Percentiles rank a stretch among this genome's conserved stretches.
Conservation (phyloP, 2,888 invertebrate species). For the Lepetodrilus schrolli region DNA sequence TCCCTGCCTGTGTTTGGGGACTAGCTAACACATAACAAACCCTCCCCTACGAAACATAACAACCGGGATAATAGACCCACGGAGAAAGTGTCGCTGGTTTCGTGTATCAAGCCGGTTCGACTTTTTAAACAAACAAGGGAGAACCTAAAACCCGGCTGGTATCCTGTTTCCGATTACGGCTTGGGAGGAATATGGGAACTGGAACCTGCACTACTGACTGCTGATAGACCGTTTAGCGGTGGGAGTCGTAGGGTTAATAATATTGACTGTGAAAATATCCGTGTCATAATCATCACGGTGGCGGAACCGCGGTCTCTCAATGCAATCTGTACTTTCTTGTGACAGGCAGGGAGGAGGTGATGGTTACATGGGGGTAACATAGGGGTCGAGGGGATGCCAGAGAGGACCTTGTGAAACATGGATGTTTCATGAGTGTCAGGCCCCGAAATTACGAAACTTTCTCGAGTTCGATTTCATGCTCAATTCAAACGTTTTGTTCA, state of each 20-base stretch:
- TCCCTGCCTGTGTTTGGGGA: background rate
- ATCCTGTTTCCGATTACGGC: conserved; percentile 7
- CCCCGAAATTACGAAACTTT: too few species aligned
- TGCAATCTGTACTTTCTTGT: background rate
- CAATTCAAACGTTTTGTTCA: too few species aligned
- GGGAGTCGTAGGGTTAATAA: conserved; percentile 3
- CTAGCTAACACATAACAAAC: background rate
- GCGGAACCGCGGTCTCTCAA: background rate
- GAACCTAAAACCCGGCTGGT: conserved; percentile 2
- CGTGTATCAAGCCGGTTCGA: conserved; percentile 16
- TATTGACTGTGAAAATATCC: conserved; percentile 25
- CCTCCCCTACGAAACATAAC: background rate
- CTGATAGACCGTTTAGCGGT: conserved; percentile 18
- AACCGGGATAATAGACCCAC: background rate
- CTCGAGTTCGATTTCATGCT: too few species aligned
- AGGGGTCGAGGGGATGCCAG: background rate
- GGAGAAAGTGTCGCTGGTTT: conserved; percentile 18
- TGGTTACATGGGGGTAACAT: background rate
- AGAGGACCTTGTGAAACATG: too few species aligned
- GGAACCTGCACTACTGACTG: background rate
- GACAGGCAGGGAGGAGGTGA: background rate
- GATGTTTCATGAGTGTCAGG: too few species aligned
- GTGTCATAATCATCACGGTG: conserved; percentile 18
- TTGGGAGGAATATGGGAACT: background rate
- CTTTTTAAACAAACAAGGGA: conserved; percentile 23